Evolutionary conservation across 2,888 invertebrate genomes (phyloP), one percentile per base, ranked within the genome.

Genomic region (Hypolimnas misippus): DNA sequence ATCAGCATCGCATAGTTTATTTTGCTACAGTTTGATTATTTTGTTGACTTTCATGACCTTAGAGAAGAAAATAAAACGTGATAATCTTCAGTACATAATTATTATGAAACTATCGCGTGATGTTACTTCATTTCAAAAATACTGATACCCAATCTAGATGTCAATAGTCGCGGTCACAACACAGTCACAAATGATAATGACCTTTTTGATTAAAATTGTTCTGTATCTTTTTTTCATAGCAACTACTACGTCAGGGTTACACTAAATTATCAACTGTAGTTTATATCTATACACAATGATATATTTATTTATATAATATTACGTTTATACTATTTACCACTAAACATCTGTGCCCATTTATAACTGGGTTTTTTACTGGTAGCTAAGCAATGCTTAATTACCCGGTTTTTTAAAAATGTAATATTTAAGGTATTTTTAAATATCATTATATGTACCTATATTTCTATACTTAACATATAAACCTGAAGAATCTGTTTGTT

Each of bases 71-170:
- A 64, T 63, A 60, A 67, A 50, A 38, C 38, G 17, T 50, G 62
- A 67, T 69, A 65, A 62, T 54, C 57, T 51, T 25, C 31, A 69
- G 38, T 60, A 66, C 64, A n/a, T n/a, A 68, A 65, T 71, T 63
- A 72, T 76, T 75, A 75, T 72, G 74, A 76, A 78, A 77, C 70
- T 72, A 67, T 59, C 16, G 49, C 46, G 14, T 58, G 35, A 35
- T 65, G 17, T 69, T 57, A 62, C 51, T 52, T 70, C 69, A 69
- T 61, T 57, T 60, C n/a, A 54, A 25, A 29, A 54, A 56, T 50
- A 61, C 51, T 42, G 52, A 64, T 57, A 57, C 25, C 21, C 46
- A 61, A 64, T 61, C 57, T 38, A 55, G 31, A 35, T 56, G 69
- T 65, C 65, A 65, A 66, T 56, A 42, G 42, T 60, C 56, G 35